Conservation (phyloP, 1,140 invertebrate genomes). For the Aphelinus certus region DNA sequence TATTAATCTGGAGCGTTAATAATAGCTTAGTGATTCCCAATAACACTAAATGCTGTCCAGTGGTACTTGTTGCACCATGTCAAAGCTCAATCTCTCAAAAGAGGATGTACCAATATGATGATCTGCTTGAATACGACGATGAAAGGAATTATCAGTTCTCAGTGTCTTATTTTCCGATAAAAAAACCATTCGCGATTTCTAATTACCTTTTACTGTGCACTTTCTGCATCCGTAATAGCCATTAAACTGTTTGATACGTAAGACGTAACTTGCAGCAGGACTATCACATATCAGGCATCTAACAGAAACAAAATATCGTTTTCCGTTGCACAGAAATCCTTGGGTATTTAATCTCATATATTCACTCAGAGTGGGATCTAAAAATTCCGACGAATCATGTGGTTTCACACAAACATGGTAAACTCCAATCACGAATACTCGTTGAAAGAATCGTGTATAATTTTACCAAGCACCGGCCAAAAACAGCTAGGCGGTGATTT, state of each 20-base stretch:
- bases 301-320: not conserved
- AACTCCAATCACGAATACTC: conserved; percentile 25
- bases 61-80: conserved; percentile 26
- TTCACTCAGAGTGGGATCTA: not conserved
- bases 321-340: not conserved
- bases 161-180: not conserved
- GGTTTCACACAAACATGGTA: conserved; percentile 25
- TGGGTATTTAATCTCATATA: not conserved
- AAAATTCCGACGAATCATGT: not conserved
- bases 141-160: conserved; percentile 1
- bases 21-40: conserved; percentile 15
- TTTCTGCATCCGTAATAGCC: conserved; percentile 2
- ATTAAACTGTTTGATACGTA: conserved; percentile 11
- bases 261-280: not conserved
- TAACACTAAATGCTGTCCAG: conserved; percentile 21
- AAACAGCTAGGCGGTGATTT: conserved; percentile 10
- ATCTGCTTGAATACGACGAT: not conserved
- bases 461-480: conserved; percentile 21
- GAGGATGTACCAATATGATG: not conserved
- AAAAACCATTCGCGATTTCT: not conserved
- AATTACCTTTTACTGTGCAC: not conserved
- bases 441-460: not conserved
- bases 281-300: conserved; percentile 9
- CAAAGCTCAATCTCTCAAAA: not conserved
- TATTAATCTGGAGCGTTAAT: not conserved